Evolutionary conservation across 2,797 vertebrate species (phyloP), one percentile per base, ranked within the genome.

Genomic region (Podarcis siculus): DNA sequence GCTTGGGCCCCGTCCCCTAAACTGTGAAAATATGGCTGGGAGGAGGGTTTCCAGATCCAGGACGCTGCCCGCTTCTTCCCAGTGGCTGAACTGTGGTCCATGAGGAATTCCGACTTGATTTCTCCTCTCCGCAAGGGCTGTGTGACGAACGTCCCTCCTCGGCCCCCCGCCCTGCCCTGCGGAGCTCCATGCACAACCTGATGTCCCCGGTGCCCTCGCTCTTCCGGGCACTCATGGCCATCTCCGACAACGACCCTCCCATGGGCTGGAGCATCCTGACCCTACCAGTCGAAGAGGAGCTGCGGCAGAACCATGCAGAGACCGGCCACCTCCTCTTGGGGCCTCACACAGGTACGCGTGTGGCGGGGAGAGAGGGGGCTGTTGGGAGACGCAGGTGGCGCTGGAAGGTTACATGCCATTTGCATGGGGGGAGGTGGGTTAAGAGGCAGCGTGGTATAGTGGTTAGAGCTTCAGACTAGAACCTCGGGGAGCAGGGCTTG

Each of bases 191-290:
- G 86, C 91, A 93, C 19, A 86, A 90, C 32, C 80, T 94, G 30
- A 79, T 86, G 72, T 73, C 91, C 2, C 89, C 94, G 0, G 87
- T 94, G 17, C 94, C 93, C 2, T 94, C 94, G 1, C 76, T 94
- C 4, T 94, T 94, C 75, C 91, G 89, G 7, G 93, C 94, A 0
- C 45, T 94, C 45, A 90, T 86, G 82, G 89, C 89, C 8, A 84
- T 94, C 30, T 91, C 91, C 0, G 90, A 93, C 85, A 91, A 89
- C 12, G 90, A 94, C 30, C 79, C 89, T 7, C 66, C 82, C 23
- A 61, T 87, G 58, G 92, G 88, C 10, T 94, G 94, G 94, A 94
- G 27, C 27, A 67, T 86, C 61, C 64, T 82, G 55, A 89, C 87
- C 4, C 45, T 89, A 7, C 27, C 88, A 0, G 10, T 82, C 0